These are phyloP conservation scores for Leptatherina wallacei DNA, from an alignment of 2,797 vertebrate species.

Conservation along the genomic window DNA sequence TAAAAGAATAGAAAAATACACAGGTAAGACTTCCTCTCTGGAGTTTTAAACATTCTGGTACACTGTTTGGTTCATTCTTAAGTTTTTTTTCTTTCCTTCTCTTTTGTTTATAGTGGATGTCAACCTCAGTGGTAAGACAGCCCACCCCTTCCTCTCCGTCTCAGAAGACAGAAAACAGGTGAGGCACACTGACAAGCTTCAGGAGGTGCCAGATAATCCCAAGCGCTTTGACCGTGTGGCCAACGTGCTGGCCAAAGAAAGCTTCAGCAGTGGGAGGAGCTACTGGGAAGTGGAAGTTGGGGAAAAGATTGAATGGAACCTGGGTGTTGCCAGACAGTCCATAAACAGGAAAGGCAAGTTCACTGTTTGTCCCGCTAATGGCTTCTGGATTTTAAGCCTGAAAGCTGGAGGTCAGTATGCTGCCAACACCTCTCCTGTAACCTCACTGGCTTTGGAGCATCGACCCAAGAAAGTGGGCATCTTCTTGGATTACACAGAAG, in stretches of 20 bases:
- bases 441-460: constrained; percentile 63
- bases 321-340: constrained; percentile 81
- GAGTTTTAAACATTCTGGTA: not conserved
- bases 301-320: constrained; percentile 83
- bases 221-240: constrained; percentile 84
- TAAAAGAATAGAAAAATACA: constrained; percentile 79
- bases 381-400: constrained; percentile 84
- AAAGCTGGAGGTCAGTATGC: constrained; percentile 75
- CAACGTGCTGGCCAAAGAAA: constrained; percentile 83
- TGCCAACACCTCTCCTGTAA: constrained; percentile 73
- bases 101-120: constrained; percentile 74
- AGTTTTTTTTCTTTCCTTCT: not conserved
- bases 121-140: constrained; percentile 84
- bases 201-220: constrained; percentile 80
- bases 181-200: constrained; percentile 72
- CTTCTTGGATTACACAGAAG: constrained; percentile 80
- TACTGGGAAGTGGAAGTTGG: constrained; percentile 88
- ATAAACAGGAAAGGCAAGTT: constrained; percentile 86
- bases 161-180: constrained; percentile 85
- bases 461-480: constrained; percentile 76
- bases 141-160: constrained; percentile 84
- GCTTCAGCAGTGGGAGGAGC: constrained; percentile 77
- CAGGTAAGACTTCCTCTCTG: constrained; percentile 68
- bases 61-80: not conserved
- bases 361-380: constrained; percentile 80